Evolutionary conservation across 2,113 vertebrate genomes (phyloP), one percentile per base, ranked within the genome.

Genomic region (Serilophus lunatus): DNA sequence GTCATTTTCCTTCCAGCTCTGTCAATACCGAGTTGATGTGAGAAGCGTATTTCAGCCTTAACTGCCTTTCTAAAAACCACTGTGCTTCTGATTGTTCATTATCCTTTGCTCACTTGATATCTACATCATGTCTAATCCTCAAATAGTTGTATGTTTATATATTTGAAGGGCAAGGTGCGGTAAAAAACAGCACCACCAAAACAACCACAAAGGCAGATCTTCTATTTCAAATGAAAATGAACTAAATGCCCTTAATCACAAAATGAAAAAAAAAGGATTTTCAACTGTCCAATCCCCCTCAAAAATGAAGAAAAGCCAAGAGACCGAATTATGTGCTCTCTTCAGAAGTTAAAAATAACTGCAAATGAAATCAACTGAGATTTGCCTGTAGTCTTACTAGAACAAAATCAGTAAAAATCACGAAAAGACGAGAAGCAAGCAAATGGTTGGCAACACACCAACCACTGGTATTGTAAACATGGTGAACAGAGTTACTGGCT

Each of bases 401-500:
- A 45, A 54, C 35, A 72, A 49, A n/a, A 68, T 12, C 0, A 47
- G 12, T 33, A 47, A 75, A 78, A 68, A 14, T n/a, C 4, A 17
- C 5, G 3, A 33, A 13, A 40, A 66, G 42, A 44, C 4, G 7
- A 71, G 42, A 53, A 69, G 17, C 20, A 35, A 87, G 64, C 7
- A 10, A 42, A 56, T 2, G 4, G 18, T 6, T 53, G 72, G 59
- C 64, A 70, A 24, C n/a, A 38, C 36, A 51, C 36, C 17, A n/a
- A 45, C 9, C 4, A 6, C 54, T 11, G 5, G 15, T 26, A 33
- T 2, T 6, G 33, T 16, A 22, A 94, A 42, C 24, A n/a, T 0
- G 1, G 2, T 8, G 49, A 59, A 31, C 1, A 0, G n/a, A 86
- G 26, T 15, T 51, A 51, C 13, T 18, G 28, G 9, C 47, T 42